These are phyloP conservation scores for Semibalanus balanoides DNA, from an alignment of 1,140 invertebrate genomes.

Conservation along the genomic window DNA sequence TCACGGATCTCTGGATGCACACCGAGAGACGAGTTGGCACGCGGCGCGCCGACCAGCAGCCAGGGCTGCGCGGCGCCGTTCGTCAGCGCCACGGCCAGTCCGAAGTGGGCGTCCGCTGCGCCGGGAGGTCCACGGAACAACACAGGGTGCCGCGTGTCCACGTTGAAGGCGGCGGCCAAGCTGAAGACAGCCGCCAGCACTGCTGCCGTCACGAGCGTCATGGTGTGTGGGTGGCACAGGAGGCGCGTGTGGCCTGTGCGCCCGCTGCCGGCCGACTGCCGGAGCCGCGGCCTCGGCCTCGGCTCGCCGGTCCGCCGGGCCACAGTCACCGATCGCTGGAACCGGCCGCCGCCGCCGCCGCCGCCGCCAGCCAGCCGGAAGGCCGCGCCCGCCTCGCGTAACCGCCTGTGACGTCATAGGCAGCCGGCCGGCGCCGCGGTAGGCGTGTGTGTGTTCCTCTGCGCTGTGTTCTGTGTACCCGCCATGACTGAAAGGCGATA, in stretches of 20 bases:
- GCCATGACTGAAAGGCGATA: neutral
- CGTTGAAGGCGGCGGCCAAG: neutral
- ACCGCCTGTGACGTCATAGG: neutral
- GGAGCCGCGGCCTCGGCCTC: no score
- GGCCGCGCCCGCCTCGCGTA: no score
- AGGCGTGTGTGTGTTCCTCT: neutral
- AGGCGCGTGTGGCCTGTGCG: neutral
- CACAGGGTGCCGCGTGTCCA: neutral
- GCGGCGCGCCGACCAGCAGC: conserved; percentile 19
- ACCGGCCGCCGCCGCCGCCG: neutral
- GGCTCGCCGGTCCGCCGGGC: no score
- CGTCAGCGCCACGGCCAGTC: neutral
- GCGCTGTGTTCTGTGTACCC: neutral
- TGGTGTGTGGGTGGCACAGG: no score
- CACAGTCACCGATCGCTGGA: neutral
- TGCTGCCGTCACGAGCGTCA: neutral
- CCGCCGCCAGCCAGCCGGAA: neutral
- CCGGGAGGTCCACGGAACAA: neutral
- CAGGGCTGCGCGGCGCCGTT: conserved; percentile 4
- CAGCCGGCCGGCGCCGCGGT: neutral
- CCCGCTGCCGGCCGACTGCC: neutral
- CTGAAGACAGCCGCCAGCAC: neutral
- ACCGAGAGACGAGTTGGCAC: conserved; percentile 15
- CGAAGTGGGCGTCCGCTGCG: neutral
- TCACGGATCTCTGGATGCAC: conserved; percentile 10